Percentiles rank a stretch among this genome's conserved stretches.
These are phyloP conservation scores for Strongylocentrotus purpuratus DNA, from an alignment of 35 echinoderm and acorn worm species.

Conservation along the genomic window DNA sequence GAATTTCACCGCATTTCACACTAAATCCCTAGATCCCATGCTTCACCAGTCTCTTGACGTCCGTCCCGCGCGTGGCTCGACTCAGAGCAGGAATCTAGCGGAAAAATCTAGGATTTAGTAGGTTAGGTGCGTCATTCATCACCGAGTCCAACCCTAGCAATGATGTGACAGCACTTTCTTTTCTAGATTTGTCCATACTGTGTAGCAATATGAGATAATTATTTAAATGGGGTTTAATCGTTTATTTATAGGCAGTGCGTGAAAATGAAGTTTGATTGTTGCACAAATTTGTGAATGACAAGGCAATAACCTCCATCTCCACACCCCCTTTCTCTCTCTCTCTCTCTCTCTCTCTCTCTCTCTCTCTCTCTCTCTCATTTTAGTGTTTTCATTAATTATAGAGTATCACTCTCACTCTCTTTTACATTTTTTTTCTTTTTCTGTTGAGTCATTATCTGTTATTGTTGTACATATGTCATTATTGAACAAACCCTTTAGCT, in stretches of 20 bases:
- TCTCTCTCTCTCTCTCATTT: too few relatives aligned
- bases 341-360: neutral
- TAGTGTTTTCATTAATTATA: too few relatives aligned
- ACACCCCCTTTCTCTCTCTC: too few relatives aligned
- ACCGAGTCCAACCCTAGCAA: neutral
- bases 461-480: too few relatives aligned
- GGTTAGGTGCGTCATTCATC: neutral
- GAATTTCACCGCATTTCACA: neutral
- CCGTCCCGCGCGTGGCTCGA: neutral
- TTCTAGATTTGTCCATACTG: neutral
- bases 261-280: neutral
- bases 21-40: neutral
- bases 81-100: neutral
- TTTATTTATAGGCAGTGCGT: neutral
- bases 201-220: neutral
- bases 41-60: neutral
- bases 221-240: neutral
- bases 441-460: too few relatives aligned
- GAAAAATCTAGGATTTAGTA: conserved; percentile 5
- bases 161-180: neutral
- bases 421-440: too few relatives aligned
- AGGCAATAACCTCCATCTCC: neutral
- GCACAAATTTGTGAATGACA: neutral
- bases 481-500: too few relatives aligned
- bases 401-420: too few relatives aligned